Conservation (phyloP, 2,113 vertebrate genomes). For the Ptychochromis oligacanthus region DNA sequence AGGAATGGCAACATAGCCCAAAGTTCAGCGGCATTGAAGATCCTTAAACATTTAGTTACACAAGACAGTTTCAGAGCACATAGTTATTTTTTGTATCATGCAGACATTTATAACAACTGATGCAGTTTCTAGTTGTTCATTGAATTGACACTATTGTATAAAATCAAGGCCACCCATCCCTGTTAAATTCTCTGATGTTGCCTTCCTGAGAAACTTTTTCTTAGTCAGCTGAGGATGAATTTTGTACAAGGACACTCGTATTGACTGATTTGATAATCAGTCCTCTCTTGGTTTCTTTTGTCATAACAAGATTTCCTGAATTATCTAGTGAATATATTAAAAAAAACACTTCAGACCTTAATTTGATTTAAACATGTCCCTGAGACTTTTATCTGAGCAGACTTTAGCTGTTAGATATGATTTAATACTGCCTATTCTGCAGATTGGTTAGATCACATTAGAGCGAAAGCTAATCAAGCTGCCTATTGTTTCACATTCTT, state of each 20-base stretch:
- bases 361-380: constrained; percentile 36
- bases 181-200: not conserved
- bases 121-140: not conserved
- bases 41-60: not conserved
- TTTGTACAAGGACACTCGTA: constrained; percentile 1
- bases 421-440: constrained; percentile 46
- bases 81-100: not conserved
- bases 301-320: constrained; percentile 28
- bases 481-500: constrained; percentile 38
- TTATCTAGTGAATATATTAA: constrained; percentile 7
- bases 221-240: not conserved
- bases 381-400: constrained; percentile 14
- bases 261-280: constrained; percentile 18
- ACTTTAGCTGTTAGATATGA: constrained; percentile 35
- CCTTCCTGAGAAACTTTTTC: not conserved
- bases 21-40: not conserved
- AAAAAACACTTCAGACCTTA: constrained; percentile 10
- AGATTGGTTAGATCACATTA: constrained; percentile 23
- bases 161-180: not conserved
- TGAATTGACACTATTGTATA: not conserved
- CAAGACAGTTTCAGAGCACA: not conserved
- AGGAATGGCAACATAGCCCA: not conserved
- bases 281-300: constrained; percentile 11
- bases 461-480: constrained; percentile 47
- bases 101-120: not conserved